phyloP scores from a whole-genome alignment of 2,113 vertebrate genomes.

The Phyllostomus discolor region DNA sequence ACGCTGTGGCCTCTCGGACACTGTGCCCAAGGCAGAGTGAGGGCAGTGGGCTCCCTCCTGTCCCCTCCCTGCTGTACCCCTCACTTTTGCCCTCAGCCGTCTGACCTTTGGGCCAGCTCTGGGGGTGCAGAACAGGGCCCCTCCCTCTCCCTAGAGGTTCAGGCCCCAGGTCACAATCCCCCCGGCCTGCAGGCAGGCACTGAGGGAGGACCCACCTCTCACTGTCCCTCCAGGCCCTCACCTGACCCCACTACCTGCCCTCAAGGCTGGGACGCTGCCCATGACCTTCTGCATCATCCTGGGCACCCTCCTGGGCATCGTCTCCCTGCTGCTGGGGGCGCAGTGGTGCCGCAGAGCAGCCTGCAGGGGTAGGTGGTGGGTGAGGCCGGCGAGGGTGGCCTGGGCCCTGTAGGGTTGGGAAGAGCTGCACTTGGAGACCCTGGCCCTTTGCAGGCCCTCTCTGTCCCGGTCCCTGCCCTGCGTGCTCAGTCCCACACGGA shows the following conservation, averaged over 20 bases:
- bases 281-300: constrained; percentile 17
- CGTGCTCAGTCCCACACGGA: not conserved
- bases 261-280: not conserved
- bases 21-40: no score
- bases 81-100: fast-evolving
- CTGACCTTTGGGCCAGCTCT: no score
- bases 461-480: not conserved
- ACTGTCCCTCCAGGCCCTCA: not conserved
- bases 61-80: not conserved
- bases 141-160: not conserved
- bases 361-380: constrained; percentile 44
- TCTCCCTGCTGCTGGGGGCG: not conserved
- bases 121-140: not conserved
- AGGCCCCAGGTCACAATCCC: not conserved
- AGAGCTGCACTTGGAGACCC: not conserved
- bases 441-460: fast-evolving
- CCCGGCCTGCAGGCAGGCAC: not conserved
- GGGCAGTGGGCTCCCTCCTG: not conserved
- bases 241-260: not conserved
- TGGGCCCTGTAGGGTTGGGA: not conserved
- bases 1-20: not conserved
- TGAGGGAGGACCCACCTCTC: not conserved
- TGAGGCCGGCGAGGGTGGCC: fast-evolving
- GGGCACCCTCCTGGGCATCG: not conserved
- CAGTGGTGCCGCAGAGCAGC: not conserved